Conservation (phyloP, 2,888 invertebrate species). For the Pseudococcus viburni region DNA sequence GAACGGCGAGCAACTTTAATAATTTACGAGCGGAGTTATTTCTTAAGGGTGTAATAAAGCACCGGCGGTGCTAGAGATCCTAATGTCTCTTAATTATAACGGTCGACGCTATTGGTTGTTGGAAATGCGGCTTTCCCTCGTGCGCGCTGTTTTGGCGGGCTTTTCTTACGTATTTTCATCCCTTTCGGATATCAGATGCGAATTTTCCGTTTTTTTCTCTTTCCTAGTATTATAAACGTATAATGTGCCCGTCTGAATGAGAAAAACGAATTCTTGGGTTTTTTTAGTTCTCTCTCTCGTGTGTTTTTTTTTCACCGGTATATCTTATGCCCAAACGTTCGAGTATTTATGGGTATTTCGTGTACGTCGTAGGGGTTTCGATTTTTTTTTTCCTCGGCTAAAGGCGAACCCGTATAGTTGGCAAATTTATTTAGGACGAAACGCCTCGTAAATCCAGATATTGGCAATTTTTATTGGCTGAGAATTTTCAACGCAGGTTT, state of each 20-base stretch:
- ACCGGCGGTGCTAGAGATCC: slow-evolving; percentile 64
- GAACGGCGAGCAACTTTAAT: slow-evolving; percentile 60
- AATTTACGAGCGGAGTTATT: slow-evolving; percentile 65
- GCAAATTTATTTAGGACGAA: slow-evolving; percentile 42
- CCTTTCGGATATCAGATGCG: slow-evolving; percentile 41
- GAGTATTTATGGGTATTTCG: slow-evolving; percentile 23
- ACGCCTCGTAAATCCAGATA: slow-evolving; percentile 44
- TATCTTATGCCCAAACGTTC: neutral
- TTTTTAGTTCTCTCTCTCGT: neutral
- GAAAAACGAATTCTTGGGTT: slow-evolving; percentile 55
- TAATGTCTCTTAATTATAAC: slow-evolving; percentile 67
- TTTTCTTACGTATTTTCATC: slow-evolving; percentile 63
- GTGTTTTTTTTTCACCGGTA: neutral
- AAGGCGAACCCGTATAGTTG: neutral
- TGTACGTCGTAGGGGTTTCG: neutral
- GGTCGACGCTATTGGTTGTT: slow-evolving; percentile 65
- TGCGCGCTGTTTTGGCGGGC: slow-evolving; percentile 59
- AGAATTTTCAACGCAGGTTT: neutral
- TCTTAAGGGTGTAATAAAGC: slow-evolving; percentile 66
- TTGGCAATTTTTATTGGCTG: slow-evolving; percentile 40
- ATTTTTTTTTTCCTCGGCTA: neutral
- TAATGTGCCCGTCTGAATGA: slow-evolving; percentile 43
- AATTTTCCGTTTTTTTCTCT: neutral
- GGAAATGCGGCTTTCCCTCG: slow-evolving; percentile 53
- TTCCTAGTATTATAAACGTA: slow-evolving; percentile 48